A percentile compares a stretch with the other conserved stretches of the same genome.
phyloP scores from a whole-genome alignment of 2,888 invertebrate species.

The Callosobruchus maculatus region DNA sequence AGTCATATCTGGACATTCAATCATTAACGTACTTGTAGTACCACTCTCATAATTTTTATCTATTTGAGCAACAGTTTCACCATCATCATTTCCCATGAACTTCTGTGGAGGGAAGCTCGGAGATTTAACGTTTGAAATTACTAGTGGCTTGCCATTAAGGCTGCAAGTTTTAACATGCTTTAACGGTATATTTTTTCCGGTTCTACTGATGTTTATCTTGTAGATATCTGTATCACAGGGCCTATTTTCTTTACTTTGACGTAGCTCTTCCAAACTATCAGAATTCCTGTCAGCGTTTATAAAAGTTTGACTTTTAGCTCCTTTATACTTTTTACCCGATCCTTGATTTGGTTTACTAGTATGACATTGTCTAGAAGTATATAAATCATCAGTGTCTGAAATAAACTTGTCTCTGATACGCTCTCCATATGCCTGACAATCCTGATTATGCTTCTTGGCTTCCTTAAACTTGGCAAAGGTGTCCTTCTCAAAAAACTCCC shows the following conservation, averaged over 20 bases:
- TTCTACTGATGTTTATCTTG: not conserved
- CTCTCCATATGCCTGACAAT: not conserved
- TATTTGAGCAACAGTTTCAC: not conserved
- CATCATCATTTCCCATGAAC: not conserved
- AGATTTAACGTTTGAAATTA: not conserved
- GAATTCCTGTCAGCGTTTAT: too few species aligned
- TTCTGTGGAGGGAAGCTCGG: not conserved
- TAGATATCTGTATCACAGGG: not conserved
- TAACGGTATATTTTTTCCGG: not conserved
- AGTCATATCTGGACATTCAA: not conserved
- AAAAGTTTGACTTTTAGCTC: too few species aligned
- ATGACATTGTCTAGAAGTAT: too few species aligned
- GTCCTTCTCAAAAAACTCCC: not conserved
- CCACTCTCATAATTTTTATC: not conserved
- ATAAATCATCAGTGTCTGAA: not conserved
- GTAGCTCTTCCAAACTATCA: too few species aligned
- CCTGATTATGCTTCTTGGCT: not conserved
- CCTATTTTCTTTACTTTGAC: not conserved
- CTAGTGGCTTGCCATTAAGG: not conserved
- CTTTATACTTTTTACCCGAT: too few species aligned
- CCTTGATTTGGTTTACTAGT: too few species aligned
- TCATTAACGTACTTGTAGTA: not conserved
- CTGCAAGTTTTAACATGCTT: not conserved
- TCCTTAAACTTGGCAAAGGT: not conserved
- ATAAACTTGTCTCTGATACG: not conserved